Evolutionary conservation across 2,113 vertebrate species (phyloP).

Genomic region (Puma concolor): DNA sequence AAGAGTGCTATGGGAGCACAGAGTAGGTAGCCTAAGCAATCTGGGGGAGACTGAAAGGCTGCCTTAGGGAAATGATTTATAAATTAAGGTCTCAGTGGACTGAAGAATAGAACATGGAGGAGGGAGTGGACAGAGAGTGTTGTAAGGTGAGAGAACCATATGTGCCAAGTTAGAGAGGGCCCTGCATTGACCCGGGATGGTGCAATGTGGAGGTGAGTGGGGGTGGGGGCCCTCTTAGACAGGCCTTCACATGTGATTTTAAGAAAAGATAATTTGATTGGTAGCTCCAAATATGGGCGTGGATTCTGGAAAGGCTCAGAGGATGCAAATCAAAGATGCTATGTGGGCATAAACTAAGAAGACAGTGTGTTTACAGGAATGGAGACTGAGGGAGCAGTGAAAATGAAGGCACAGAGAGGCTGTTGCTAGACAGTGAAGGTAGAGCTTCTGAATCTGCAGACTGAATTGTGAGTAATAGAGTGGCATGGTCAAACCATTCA

Average conservation of each 20-base stretch:
- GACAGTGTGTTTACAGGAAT: not conserved
- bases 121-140: not conserved
- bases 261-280: not conserved
- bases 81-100: not conserved
- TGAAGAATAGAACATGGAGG: not conserved
- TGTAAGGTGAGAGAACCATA: not conserved
- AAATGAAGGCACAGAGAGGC: not conserved
- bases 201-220: too few species aligned
- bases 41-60: not conserved
- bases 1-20: not conserved
- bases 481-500: not conserved
- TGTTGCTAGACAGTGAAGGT: not conserved
- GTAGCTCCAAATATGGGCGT: not conserved
- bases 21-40: not conserved
- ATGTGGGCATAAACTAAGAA: not conserved
- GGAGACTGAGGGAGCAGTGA: not conserved
- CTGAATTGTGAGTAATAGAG: not conserved
- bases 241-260: not conserved
- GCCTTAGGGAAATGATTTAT: not conserved
- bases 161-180: not conserved
- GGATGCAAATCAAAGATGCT: not conserved
- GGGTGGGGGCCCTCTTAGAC: not conserved
- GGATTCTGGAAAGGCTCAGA: not conserved
- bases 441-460: not conserved
- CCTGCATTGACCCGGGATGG: rapidly evolving